A percentile compares a stretch with the other conserved stretches of the same genome.
Conservation (phyloP, 1,140 invertebrate species). For the Ditylenchus dipsaci region DNA sequence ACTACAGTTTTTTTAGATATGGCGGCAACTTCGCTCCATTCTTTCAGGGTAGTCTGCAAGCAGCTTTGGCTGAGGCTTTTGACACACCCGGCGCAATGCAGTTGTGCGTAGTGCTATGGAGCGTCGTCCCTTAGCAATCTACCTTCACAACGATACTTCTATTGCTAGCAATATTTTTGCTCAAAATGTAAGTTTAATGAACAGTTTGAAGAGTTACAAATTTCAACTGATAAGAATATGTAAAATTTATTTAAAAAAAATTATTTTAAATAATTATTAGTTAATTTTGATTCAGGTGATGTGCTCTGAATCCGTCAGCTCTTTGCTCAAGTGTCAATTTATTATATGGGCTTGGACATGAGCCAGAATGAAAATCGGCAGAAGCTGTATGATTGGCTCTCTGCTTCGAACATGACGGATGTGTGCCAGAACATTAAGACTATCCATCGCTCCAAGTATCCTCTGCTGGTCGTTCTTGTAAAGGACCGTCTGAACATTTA, state of each 20-base stretch:
- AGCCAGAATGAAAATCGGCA: conserved; percentile 28
- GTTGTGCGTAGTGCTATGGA: conserved; percentile 10
- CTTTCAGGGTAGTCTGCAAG: conserved; percentile 18
- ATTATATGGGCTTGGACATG: conserved; percentile 41
- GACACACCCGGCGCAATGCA: conserved; percentile 12
- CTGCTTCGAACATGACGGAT: neutral
- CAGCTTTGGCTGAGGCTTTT: conserved; percentile 34
- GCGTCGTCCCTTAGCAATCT: conserved; percentile 37
- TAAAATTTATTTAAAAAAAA: no score
- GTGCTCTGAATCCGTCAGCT: conserved; percentile 28
- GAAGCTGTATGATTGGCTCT: conserved; percentile 31
- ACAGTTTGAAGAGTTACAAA: neutral
- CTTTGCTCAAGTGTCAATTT: conserved; percentile 38
- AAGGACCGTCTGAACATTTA: conserved; percentile 33
- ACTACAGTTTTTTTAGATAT: conserved; percentile 40
- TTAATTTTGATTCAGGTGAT: conserved; percentile 34
- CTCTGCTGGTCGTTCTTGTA: conserved; percentile 30
- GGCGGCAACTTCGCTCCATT: conserved; percentile 36
- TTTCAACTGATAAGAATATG: neutral
- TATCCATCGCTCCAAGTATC: conserved; percentile 24
- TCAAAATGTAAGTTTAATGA: conserved; percentile 27
- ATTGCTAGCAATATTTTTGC: conserved; percentile 43
- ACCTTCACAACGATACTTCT: conserved; percentile 39
- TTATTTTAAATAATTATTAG: no score
- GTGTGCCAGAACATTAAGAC: conserved; percentile 18